Conservation (phyloP, 2,797 vertebrate species). For the Peromyscus melanophrys region DNA sequence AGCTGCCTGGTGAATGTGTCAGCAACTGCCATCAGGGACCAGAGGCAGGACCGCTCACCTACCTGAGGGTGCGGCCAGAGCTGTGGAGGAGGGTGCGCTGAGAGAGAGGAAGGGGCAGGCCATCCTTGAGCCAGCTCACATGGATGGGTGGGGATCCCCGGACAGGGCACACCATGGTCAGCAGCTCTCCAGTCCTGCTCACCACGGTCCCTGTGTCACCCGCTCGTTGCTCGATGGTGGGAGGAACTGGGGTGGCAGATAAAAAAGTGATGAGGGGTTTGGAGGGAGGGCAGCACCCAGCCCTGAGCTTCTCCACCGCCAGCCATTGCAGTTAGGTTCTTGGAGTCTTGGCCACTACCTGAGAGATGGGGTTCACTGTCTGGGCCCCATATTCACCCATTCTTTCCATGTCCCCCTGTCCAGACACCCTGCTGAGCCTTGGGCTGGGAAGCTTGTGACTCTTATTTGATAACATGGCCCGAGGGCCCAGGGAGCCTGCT, state of each 20-base stretch:
- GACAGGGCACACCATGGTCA: conserved; percentile 93
- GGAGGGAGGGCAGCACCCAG: accelerated
- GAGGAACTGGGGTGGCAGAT: conserved; percentile 90
- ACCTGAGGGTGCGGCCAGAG: conserved; percentile 93
- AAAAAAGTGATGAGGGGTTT: neutral
- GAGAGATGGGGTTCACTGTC: accelerated
- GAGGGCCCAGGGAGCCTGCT: neutral
- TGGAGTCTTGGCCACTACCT: neutral
- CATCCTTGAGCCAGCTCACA: conserved; percentile 95
- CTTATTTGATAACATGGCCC: accelerated
- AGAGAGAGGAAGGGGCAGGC: conserved; percentile 93
- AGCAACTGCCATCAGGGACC: accelerated
- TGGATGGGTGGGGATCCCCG: conserved; percentile 92
- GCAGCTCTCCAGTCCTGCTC: conserved; percentile 87
- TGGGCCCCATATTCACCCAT: no score
- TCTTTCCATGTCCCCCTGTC: neutral
- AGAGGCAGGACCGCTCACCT: conserved; percentile 50
- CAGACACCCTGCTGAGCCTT: accelerated
- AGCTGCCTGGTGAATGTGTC: neutral
- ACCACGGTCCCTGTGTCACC: conserved; percentile 86
- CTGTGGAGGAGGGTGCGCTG: conserved; percentile 91
- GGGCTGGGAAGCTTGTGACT: neutral
- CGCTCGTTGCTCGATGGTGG: conserved; percentile 90
- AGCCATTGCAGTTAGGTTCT: neutral
- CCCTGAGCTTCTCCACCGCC: neutral